A percentile compares a stretch with the other conserved stretches of the same genome.
These are phyloP conservation scores for Stigmatopora nigra DNA, from an alignment of 2,113 vertebrate genomes.

Conservation along the genomic window DNA sequence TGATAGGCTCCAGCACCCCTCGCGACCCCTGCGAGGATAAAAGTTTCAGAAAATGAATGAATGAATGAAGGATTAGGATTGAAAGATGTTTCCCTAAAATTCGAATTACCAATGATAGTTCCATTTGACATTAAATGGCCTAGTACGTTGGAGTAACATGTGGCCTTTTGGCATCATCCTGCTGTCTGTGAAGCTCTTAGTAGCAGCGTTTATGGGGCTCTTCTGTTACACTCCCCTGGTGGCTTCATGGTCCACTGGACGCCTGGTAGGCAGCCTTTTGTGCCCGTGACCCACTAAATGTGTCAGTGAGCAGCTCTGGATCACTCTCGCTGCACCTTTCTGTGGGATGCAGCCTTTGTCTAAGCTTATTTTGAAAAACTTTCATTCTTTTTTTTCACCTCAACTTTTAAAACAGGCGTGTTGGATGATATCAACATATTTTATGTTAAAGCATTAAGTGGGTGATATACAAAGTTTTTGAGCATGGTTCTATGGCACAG, in stretches of 20 bases:
- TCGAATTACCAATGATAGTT: background rate
- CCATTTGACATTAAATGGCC: conserved; percentile 42
- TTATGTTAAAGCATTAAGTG: background rate
- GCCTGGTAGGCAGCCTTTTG: conserved; percentile 70
- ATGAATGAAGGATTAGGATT: too few relatives aligned
- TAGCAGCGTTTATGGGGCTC: conserved; percentile 51
- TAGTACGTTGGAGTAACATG: conserved; percentile 55
- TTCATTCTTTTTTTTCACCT: background rate
- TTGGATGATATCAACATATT: background rate
- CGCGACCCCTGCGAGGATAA: too few relatives aligned
- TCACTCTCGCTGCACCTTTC: conserved; percentile 33
- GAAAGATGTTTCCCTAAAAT: too few relatives aligned
- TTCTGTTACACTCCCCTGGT: conserved; percentile 64
- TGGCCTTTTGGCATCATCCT: conserved; percentile 44
- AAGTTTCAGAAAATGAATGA: too few relatives aligned
- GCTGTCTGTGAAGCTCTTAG: conserved; percentile 44
- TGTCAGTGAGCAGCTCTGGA: conserved; percentile 54
- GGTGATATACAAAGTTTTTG: conserved; percentile 1
- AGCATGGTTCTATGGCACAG: conserved; percentile 3
- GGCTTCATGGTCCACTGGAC: conserved; percentile 70
- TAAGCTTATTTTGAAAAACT: background rate
- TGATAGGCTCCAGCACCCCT: too few relatives aligned
- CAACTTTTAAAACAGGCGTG: background rate
- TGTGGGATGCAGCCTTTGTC: conserved; percentile 15
- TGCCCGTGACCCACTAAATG: conserved; percentile 71